Evolutionary conservation across 2,888 invertebrate genomes (phyloP), one percentile per base, ranked within the genome.

Genomic region (Auanema freiburgensis): DNA sequence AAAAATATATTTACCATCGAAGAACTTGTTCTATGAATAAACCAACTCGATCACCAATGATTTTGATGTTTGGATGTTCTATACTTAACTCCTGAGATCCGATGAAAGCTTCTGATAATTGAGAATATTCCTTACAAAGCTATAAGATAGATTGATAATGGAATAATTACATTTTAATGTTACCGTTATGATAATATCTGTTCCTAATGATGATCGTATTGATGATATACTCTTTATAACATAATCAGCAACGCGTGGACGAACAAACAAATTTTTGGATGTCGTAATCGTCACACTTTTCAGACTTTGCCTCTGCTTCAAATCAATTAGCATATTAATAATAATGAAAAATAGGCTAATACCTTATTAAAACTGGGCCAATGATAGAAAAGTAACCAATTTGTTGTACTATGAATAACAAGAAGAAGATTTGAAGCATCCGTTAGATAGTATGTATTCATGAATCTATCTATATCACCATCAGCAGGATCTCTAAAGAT

Each of bases 321-420:
- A n/a, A 33, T 33, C 33, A 33, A 33, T 33, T 33, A 11, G 25
- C 21, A 16, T 16, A 46, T 46, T 46, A 18, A 1, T 46, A 8
- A 8, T 21, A 46, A 43, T n/a, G 12, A 16, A 33, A 33, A 33
- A 33, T 33, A 33, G 33, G 33, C 16, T 55, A 43, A 1, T 44
- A 64, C 64, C 46, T 54, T 52, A 41, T 33, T 55, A 12, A 18
- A 53, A 1, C 24, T 57, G 6, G 80, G 79, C 66, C 77, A 74
- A 54, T 78, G 76, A 63, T 77, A 82, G 71, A 82, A 82, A n/a
- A 82, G 67, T 18, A 82, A 72, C 82, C 82, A 82, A 59, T 82
- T 82, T 12, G 81, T 83, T n/a, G 82, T 76, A 41, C 72, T 73
- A 59, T 81, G 79, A 8, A 81, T 68, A 16, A 78, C 79, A 14